A percentile compares a stretch with the other conserved stretches of the same genome.
Evolutionary conservation across 2,113 vertebrate species (phyloP).

Genomic region (Oenanthe melanoleuca): DNA sequence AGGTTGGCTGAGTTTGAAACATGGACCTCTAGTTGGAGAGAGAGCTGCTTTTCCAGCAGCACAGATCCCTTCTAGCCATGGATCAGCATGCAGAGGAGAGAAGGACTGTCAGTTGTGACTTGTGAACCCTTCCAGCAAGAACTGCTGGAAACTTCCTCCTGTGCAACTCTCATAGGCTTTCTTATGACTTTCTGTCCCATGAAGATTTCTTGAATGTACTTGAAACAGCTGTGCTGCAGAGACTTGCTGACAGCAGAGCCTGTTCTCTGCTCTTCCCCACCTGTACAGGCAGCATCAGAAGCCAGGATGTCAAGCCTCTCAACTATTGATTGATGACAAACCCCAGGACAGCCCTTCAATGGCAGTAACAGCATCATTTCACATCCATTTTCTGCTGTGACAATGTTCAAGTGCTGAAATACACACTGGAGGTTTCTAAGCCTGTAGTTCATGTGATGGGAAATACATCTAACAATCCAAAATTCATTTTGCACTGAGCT

Average conservation of each 20-base stretch:
- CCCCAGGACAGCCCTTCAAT: background rate
- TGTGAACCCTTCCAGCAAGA: background rate
- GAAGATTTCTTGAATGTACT: background rate
- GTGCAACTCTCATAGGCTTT: background rate
- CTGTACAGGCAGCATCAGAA: background rate
- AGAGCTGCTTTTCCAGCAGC: background rate
- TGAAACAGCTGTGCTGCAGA: background rate
- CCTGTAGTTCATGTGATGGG: background rate
- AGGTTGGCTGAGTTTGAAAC: background rate
- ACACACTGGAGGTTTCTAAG: background rate
- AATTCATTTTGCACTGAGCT: background rate
- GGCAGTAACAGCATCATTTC: background rate
- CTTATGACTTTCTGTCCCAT: background rate
- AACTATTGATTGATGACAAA: background rate
- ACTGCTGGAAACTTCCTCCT: background rate
- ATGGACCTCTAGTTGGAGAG: background rate
- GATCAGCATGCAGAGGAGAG: background rate
- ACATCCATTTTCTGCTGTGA: background rate
- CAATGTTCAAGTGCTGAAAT: background rate
- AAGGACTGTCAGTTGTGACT: fast-evolving
- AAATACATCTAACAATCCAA: background rate
- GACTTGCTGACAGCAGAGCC: background rate
- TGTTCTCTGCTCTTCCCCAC: background rate
- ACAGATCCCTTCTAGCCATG: background rate
- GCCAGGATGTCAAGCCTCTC: background rate